Percentiles rank a stretch among this genome's conserved stretches.
Evolutionary conservation across 2,888 invertebrate species (phyloP).

Genomic region (Pimpla rufipes): DNA sequence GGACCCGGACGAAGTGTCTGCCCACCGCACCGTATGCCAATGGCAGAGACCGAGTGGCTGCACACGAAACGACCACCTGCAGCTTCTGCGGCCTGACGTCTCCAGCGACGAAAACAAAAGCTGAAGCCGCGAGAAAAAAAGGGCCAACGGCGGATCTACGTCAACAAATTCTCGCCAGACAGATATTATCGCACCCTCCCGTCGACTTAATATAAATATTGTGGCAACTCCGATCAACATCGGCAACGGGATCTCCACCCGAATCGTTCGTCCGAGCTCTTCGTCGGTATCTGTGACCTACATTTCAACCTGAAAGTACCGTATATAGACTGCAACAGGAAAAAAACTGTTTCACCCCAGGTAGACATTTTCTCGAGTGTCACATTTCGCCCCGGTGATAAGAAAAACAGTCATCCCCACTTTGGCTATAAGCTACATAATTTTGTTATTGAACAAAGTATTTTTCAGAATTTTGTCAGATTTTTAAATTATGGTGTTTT

Average conservation of each 20-base stretch:
- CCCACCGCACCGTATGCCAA: conserved; percentile 69
- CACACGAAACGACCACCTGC: conserved; percentile 77
- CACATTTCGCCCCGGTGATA: too few relatives aligned
- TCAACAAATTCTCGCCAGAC: neutral
- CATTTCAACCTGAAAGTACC: conserved; percentile 53
- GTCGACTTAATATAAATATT: conserved; percentile 5
- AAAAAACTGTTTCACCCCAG: conserved; percentile 43
- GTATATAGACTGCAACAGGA: conserved; percentile 8
- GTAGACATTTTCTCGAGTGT: neutral
- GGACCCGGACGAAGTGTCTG: conserved; percentile 71
- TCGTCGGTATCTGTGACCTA: conserved; percentile 40
- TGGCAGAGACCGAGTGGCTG: conserved; percentile 70
- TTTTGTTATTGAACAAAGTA: too few relatives aligned
- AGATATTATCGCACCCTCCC: neutral
- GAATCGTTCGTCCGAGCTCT: neutral
- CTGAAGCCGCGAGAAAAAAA: conserved; percentile 17
- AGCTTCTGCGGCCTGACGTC: conserved; percentile 74
- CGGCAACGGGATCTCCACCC: neutral
- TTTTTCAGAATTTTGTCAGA: too few relatives aligned
- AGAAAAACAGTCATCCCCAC: too few relatives aligned
- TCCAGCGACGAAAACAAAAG: conserved; percentile 71
- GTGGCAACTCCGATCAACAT: conserved; percentile 14
- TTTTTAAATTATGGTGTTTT: too few relatives aligned
- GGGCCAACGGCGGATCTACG: neutral
- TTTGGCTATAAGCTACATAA: too few relatives aligned